Evolutionary conservation across 2,113 vertebrate species (phyloP).

Genomic region (Stercorarius parasiticus): DNA sequence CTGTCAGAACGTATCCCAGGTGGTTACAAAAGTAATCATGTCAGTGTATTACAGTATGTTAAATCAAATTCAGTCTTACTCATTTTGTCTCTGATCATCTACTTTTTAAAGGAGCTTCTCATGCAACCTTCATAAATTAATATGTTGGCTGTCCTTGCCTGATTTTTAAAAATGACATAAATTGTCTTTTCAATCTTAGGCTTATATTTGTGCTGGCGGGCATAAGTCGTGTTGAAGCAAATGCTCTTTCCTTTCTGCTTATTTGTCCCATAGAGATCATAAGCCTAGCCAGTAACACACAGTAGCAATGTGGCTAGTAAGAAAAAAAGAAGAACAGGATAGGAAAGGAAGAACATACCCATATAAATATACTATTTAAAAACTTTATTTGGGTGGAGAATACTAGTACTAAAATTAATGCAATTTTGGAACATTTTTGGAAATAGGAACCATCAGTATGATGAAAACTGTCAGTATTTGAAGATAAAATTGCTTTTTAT

Average conservation of each 20-base stretch:
- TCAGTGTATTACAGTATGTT: not conserved
- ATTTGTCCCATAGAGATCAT: not conserved
- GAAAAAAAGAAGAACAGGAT: not conserved
- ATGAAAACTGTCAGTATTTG: not conserved
- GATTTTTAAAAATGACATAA: not conserved
- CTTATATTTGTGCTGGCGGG: not conserved
- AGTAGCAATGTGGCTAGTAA: not conserved
- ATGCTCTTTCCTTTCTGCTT: not conserved
- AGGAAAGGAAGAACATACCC: not conserved
- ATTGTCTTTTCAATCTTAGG: not conserved
- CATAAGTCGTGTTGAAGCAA: not conserved
- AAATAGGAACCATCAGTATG: not conserved
- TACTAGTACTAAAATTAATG: not conserved
- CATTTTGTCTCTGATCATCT: not conserved
- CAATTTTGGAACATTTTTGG: not conserved
- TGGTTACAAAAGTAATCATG: not conserved
- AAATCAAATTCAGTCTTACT: not conserved
- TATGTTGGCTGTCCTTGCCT: not conserved
- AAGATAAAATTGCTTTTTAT: not conserved
- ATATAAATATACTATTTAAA: not conserved
- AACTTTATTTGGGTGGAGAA: not conserved
- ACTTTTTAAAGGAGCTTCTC: not conserved
- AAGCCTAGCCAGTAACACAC: not conserved
- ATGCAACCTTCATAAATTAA: not conserved
- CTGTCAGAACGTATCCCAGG: not conserved